phyloP scores from a whole-genome alignment of 2,888 invertebrate species.

The Mythimna albipuncta region DNA sequence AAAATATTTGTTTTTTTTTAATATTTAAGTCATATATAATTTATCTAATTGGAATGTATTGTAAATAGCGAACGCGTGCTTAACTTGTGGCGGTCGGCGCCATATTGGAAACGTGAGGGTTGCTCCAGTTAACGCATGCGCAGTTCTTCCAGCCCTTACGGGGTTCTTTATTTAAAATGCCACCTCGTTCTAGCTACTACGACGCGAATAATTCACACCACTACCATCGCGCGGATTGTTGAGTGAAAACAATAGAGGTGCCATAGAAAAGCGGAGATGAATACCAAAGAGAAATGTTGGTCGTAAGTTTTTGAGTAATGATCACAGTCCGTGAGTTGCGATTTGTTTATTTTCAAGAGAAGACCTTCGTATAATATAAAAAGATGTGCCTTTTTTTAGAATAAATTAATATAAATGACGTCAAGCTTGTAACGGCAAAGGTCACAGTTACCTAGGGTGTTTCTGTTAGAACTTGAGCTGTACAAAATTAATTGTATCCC shows the following conservation, averaged over 20 bases:
- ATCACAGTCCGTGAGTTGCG: constrained; percentile 37
- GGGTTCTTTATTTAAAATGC: constrained; percentile 76
- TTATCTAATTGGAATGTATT: constrained; percentile 59
- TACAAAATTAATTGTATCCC: constrained; percentile 40
- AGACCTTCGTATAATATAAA: constrained; percentile 18
- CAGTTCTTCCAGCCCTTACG: constrained; percentile 73
- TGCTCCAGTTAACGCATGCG: constrained; percentile 83
- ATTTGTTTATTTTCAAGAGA: constrained; percentile 57
- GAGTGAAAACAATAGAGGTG: constrained; percentile 63
- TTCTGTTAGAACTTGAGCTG: constrained; percentile 10
- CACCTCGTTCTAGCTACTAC: constrained; percentile 67
- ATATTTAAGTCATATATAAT: constrained; percentile 47
- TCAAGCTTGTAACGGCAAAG: constrained; percentile 27
- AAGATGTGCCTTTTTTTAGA: constrained; percentile 20
- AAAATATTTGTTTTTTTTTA: constrained; percentile 7
- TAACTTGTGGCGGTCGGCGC: constrained; percentile 86
- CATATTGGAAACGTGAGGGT: constrained; percentile 87
- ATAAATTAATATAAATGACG: constrained; percentile 44
- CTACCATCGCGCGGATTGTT: constrained; percentile 64
- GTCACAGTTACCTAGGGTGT: constrained; percentile 24
- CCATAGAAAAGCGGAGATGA: constrained; percentile 64
- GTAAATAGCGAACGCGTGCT: constrained; percentile 86
- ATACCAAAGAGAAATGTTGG: constrained; percentile 50
- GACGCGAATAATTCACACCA: constrained; percentile 63
- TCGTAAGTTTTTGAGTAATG: constrained; percentile 44